A percentile compares a stretch with the other conserved stretches of the same genome.
Conservation (phyloP, 2,888 invertebrate species). For the Meloe dianella region DNA sequence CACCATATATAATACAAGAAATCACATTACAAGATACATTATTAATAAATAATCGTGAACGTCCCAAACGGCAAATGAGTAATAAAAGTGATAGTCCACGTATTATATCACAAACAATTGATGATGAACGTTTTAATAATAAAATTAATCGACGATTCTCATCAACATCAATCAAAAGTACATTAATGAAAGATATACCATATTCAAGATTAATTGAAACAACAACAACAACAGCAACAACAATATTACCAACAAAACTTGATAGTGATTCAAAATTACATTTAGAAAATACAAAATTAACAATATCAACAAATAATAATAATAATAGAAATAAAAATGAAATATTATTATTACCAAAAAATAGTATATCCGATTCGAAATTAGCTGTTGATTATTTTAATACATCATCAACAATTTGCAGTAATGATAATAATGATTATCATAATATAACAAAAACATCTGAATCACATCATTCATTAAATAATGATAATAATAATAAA, state of each 20-base stretch:
- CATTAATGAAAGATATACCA: conserved; percentile 69
- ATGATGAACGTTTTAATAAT: conserved; percentile 56
- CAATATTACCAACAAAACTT: conserved; percentile 63
- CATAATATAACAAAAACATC: conserved; percentile 56
- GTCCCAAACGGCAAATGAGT: conserved; percentile 7
- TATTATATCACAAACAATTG: conserved; percentile 40
- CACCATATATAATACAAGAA: conserved; percentile 81
- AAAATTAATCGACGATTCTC: conserved; percentile 66
- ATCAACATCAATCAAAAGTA: conserved; percentile 64
- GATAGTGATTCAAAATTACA: conserved; percentile 76
- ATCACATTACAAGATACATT: conserved; percentile 74
- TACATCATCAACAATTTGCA: conserved; percentile 41
- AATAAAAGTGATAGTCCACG: conserved; percentile 45
- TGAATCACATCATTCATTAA: conserved; percentile 72
- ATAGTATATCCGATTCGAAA: conserved; percentile 85
- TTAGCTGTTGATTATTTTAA: conserved; percentile 78
- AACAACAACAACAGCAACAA: too few species aligned
- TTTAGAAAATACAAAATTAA: conserved; percentile 59
- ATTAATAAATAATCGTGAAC: conserved; percentile 19
- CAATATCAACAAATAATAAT: conserved; percentile 59
- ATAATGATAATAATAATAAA: conserved; percentile 57
- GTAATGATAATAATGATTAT: not conserved
- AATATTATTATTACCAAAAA: conserved; percentile 77
- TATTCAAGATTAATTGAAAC: conserved; percentile 80
- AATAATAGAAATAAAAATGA: too few species aligned